Percentiles rank a stretch among this genome's conserved stretches.
These are phyloP conservation scores for Cherax quadricarinatus DNA, from an alignment of 1,140 invertebrate genomes.

Conservation along the genomic window DNA sequence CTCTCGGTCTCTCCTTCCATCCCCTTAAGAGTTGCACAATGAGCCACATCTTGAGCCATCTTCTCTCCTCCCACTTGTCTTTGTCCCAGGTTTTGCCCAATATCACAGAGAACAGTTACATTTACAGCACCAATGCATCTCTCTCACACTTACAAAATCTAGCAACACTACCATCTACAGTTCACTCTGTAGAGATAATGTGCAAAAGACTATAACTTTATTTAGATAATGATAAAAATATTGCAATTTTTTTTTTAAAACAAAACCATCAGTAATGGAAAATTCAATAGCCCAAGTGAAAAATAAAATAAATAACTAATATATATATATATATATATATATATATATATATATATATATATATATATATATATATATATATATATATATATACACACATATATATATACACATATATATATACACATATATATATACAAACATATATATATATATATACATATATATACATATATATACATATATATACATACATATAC, in stretches of 20 bases:
- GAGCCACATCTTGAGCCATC: not conserved
- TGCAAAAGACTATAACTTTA: conserved; percentile 27
- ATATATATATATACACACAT: too few species aligned
- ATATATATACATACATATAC: too few species aligned
- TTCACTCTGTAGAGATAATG: conserved; percentile 40
- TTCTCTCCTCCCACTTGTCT: conserved; percentile 24
- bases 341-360: too few species aligned
- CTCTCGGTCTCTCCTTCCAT: not conserved
- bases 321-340: conserved; percentile 38
- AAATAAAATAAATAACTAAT: conserved; percentile 32
- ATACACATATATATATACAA: too few species aligned
- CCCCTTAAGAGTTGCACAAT: not conserved
- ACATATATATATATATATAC: too few species aligned
- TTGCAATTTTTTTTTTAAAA: too few species aligned
- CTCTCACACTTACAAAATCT: conserved; percentile 42
- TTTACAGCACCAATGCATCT: conserved; percentile 63
- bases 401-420: too few species aligned
- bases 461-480: too few species aligned
- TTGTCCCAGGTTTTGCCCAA: conserved; percentile 45
- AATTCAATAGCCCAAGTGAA: conserved; percentile 8
- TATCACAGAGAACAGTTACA: conserved; percentile 68
- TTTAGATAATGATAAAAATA: not conserved
- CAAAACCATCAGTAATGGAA: not conserved
- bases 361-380: too few species aligned
- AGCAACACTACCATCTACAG: conserved; percentile 25